Evolutionary conservation across 2,113 vertebrate species (phyloP).

Genomic region (Nothoprocta pentlandii): DNA sequence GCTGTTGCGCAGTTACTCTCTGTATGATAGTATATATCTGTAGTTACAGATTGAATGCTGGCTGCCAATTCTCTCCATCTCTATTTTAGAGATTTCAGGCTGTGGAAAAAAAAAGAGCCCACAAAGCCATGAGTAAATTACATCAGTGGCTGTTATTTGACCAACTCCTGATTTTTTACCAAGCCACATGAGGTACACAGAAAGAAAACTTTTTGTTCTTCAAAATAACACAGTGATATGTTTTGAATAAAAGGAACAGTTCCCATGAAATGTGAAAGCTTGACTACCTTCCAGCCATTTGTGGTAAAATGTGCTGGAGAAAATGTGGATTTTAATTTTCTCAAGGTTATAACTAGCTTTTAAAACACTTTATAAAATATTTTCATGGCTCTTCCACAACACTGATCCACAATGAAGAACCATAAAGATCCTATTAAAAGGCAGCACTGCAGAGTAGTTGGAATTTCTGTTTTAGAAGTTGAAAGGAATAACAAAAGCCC

Average conservation of each 20-base stretch:
- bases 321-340: background rate
- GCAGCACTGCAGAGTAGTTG: background rate
- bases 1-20: background rate
- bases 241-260: background rate
- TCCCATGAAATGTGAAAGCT: background rate
- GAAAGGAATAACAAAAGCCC: conserved; percentile 18
- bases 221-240: background rate
- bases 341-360: background rate
- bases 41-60: background rate
- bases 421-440: background rate
- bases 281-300: background rate
- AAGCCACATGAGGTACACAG: background rate
- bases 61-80: background rate
- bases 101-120: background rate
- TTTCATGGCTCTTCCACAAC: background rate
- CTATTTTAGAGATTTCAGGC: background rate
- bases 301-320: background rate
- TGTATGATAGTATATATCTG: background rate
- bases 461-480: background rate
- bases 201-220: background rate
- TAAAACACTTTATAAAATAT: background rate
- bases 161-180: background rate
- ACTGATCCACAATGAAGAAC: background rate
- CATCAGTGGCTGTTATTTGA: background rate
- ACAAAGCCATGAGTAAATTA: background rate